phyloP scores from a whole-genome alignment of 2,888 invertebrate genomes.

The Abrostola triplasia region DNA sequence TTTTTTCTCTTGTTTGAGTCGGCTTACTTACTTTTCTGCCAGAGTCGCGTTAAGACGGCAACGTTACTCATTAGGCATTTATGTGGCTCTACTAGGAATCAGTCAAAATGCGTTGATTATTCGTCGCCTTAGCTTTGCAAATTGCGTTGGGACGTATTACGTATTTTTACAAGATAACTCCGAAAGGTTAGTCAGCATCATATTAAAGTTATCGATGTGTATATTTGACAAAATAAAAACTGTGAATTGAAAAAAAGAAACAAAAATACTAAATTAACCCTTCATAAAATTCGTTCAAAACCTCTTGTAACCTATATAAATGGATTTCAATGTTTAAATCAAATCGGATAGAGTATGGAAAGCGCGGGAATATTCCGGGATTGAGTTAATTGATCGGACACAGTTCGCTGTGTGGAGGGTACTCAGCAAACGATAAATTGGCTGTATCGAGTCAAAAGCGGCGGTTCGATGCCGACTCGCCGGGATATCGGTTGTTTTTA shows the following conservation, averaged over 20 bases:
- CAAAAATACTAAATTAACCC: slow-evolving; percentile 24
- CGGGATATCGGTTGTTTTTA: slow-evolving; percentile 32
- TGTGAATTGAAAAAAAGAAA: no score
- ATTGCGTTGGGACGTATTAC: no score
- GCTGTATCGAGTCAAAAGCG: slow-evolving; percentile 54
- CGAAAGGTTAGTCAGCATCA: background rate
- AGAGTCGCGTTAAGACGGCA: no score
- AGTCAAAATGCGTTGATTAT: no score
- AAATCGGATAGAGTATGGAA: slow-evolving; percentile 46
- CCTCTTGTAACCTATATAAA: slow-evolving; percentile 29
- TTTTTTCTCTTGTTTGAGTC: no score
- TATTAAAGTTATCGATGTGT: background rate
- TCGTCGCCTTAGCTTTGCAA: no score
- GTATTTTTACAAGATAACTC: no score
- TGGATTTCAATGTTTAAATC: slow-evolving; percentile 53
- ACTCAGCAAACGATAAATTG: slow-evolving; percentile 55
- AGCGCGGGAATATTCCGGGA: slow-evolving; percentile 52
- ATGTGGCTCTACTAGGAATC: no score
- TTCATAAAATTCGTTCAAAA: slow-evolving; percentile 30
- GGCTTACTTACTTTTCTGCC: no score
- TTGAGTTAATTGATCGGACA: slow-evolving; percentile 60
- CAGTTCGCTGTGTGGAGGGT: slow-evolving; percentile 51
- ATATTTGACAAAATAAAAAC: no score
- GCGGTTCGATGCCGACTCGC: slow-evolving; percentile 36
- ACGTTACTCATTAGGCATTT: no score